These are phyloP conservation scores for Gortyna flavago DNA, from an alignment of 2,888 invertebrate genomes.

Conservation along the genomic window DNA sequence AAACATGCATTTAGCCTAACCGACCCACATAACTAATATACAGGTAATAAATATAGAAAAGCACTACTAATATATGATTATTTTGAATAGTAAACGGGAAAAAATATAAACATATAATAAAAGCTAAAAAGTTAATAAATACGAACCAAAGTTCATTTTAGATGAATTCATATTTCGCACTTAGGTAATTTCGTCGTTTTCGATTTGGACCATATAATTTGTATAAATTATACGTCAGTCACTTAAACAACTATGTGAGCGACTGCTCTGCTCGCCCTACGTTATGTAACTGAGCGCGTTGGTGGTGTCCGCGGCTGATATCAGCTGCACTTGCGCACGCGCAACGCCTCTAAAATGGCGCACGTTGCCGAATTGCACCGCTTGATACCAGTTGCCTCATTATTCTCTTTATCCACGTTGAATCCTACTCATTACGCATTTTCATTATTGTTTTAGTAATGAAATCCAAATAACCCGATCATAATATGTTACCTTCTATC, in stretches of 20 bases:
- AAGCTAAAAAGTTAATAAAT: slow-evolving; percentile 30
- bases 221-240: slow-evolving; percentile 24
- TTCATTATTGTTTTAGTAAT: not conserved
- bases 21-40: not conserved
- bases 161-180: slow-evolving; percentile 39
- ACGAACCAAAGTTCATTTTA: slow-evolving; percentile 60
- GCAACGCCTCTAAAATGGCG: slow-evolving; percentile 53
- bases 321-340: slow-evolving; percentile 60
- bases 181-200: slow-evolving; percentile 16
- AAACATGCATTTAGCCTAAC: no score
- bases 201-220: slow-evolving; percentile 13
- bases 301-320: slow-evolving; percentile 56
- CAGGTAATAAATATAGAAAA: not conserved
- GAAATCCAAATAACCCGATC: not conserved
- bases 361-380: slow-evolving; percentile 22
- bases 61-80: not conserved
- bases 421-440: not conserved
- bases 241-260: slow-evolving; percentile 48
- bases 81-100: not conserved
- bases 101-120: not conserved
- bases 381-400: not conserved
- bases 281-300: slow-evolving; percentile 77
- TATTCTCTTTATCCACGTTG: not conserved
- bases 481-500: not conserved
- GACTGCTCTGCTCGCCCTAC: slow-evolving; percentile 71